Base-by-base conservation (phyloP, 1,140 invertebrate genomes). In the Drosophila nigrodunni region DNA sequence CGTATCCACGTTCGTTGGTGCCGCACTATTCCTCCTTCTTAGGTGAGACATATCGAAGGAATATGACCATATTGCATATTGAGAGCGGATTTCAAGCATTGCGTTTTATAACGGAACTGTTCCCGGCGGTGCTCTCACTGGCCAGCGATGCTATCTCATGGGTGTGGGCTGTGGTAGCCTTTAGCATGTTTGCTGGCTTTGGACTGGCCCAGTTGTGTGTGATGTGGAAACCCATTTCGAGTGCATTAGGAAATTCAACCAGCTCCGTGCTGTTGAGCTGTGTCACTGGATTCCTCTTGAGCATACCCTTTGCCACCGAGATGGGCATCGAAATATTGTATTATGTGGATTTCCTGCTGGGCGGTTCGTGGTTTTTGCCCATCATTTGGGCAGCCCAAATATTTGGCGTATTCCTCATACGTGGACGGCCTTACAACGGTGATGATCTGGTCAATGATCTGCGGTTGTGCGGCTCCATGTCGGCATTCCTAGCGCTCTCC, bases 191-290 rank as follows among this genome's bases (percentile, higher is more conserved):
- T 55, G 96, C 98, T 58, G 93, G 97, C 59, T 97, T 98, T 86
- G 97, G 97, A 0, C 94, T 98, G 21, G 96, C 96, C 2, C 97
- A 98, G 87, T 96, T 97, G 93, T 92, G 94, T 52, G 93, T 93
- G 15, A 94, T 93, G 93, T 95, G 86, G 93, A 92, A 92, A 37
- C 92, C 92, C 9, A 92, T 92, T 95, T 95, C 92, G 95, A 80
- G 96, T 95, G 91, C 11, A 93, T 96, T 91, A 96, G 96, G 96
- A 95, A 97, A 93, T 96, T 98, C 68, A 82, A 97, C 96, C 0
- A 97, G 96, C 5, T 97, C 98, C 52, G 97, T 97, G 0, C 96
- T 98, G 83, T 95, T 97, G 58, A 96, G 96, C 79, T 98, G 97
- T 80, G 94, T 96, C 0, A 95, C 96, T 59, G 97, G 96, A 7